Conservation (phyloP, 2,888 invertebrate genomes). For the Hemistola chrysoprasaria region DNA sequence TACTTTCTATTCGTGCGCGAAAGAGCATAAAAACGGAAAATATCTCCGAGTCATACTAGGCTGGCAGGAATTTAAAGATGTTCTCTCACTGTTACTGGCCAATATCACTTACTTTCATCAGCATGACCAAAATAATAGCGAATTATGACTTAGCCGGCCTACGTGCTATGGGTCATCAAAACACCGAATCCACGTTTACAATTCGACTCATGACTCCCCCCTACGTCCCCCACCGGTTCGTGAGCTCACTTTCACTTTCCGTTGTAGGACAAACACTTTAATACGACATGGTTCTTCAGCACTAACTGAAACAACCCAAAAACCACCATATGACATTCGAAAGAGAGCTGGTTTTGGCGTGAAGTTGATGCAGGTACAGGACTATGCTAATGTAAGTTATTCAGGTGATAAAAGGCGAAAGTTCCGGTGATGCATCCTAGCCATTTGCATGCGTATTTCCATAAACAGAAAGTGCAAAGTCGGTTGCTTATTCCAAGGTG, state of each 20-base stretch:
- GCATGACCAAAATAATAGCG: conserved; percentile 44
- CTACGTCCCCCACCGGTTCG: conserved; percentile 39
- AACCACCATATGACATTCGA: conserved; percentile 2
- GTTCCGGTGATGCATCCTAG: conserved; percentile 30
- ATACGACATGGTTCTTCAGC: conserved; percentile 38
- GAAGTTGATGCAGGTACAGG: conserved; percentile 22
- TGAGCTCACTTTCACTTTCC: conserved; percentile 77
- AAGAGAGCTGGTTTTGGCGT: conserved; percentile 22
- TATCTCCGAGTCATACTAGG: too few relatives aligned
- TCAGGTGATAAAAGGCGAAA: conserved; percentile 54
- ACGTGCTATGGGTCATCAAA: conserved; percentile 67
- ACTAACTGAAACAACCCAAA: conserved; percentile 14
- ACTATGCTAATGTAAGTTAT: conserved; percentile 44
- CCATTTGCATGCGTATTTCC: conserved; percentile 23
- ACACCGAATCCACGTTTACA: conserved; percentile 67
- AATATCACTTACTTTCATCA: conserved; percentile 54
- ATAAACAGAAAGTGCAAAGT: conserved; percentile 32
- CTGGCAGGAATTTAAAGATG: too few relatives aligned
- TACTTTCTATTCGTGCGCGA: too few relatives aligned
- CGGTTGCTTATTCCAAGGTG: conserved; percentile 8
- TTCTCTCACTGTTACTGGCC: too few relatives aligned
- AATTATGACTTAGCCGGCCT: conserved; percentile 35
- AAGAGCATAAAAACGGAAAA: too few relatives aligned
- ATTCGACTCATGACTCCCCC: conserved; percentile 62
- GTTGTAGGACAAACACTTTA: conserved; percentile 68